These are phyloP conservation scores for Caenorhabditis sinica DNA, from an alignment of 2,888 invertebrate species.

Conservation along the genomic window DNA sequence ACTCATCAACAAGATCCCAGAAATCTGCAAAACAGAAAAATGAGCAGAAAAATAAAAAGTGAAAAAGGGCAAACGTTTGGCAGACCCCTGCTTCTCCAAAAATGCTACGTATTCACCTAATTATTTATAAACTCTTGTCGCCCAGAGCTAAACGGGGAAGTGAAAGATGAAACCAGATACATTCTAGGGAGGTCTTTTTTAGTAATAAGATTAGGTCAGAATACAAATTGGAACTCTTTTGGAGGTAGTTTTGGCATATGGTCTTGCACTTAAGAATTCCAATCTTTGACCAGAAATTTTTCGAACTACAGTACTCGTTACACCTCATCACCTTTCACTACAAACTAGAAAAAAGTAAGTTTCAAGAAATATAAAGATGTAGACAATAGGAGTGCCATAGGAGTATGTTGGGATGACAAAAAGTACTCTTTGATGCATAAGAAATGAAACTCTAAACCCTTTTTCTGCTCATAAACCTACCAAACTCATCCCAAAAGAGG, in stretches of 20 bases:
- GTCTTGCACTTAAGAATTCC: background rate
- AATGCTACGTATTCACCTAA: constrained; percentile 15
- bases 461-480: constrained; percentile 18
- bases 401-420: constrained; percentile 8
- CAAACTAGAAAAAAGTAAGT: background rate
- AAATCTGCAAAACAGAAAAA: constrained; percentile 14
- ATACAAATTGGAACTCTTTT: background rate
- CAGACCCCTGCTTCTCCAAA: background rate
- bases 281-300: background rate
- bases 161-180: constrained; percentile 32
- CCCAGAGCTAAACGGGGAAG: constrained; percentile 12
- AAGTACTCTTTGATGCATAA: constrained; percentile 62
- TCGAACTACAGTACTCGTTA: background rate
- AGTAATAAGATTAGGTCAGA: background rate
- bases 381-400: constrained; percentile 21
- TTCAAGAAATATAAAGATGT: background rate
- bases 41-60: background rate
- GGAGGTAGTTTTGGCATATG: background rate
- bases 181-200: constrained; percentile 5
- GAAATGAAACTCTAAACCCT: constrained; percentile 59
- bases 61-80: background rate
- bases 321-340: background rate
- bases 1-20: constrained; percentile 20
- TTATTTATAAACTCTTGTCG: constrained; percentile 13
- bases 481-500: constrained; percentile 1